Percentiles rank a stretch among this genome's conserved stretches.
Evolutionary conservation across 2,888 invertebrate genomes (phyloP).

Genomic region (Digitonthophagus gazella): DNA sequence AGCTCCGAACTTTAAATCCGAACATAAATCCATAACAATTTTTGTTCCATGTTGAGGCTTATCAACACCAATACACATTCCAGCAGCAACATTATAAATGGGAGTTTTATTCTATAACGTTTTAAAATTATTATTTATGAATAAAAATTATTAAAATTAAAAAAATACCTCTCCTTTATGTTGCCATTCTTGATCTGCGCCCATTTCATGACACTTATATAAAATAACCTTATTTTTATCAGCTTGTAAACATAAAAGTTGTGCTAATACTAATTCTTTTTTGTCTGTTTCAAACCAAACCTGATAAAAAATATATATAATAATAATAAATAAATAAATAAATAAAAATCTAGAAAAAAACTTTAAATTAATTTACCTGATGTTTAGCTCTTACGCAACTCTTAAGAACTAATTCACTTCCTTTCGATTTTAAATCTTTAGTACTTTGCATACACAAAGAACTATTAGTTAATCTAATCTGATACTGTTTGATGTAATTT

Average conservation of each 20-base stretch:
- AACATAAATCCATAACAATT: constrained; percentile 63
- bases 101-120: constrained; percentile 65
- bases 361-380: constrained; percentile 57
- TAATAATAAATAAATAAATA: neutral
- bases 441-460: constrained; percentile 77
- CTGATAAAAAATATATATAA: constrained; percentile 46
- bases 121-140: neutral
- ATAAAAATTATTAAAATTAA: neutral
- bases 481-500: constrained; percentile 69
- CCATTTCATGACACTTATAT: constrained; percentile 90
- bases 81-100: constrained; percentile 83
- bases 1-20: constrained; percentile 52
- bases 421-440: constrained; percentile 74
- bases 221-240: constrained; percentile 64
- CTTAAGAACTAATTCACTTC: constrained; percentile 68
- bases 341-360: neutral
- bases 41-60: constrained; percentile 50
- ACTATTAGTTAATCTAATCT: constrained; percentile 71
- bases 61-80: constrained; percentile 72
- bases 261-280: constrained; percentile 78
- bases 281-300: constrained; percentile 84
- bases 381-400: constrained; percentile 68
- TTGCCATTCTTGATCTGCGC: constrained; percentile 90
- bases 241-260: constrained; percentile 82
- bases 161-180: constrained; percentile 67